Percentiles rank a stretch among this genome's conserved stretches.
phyloP scores from a whole-genome alignment of 1,140 invertebrate genomes.

The Aradophagus sp. region DNA sequence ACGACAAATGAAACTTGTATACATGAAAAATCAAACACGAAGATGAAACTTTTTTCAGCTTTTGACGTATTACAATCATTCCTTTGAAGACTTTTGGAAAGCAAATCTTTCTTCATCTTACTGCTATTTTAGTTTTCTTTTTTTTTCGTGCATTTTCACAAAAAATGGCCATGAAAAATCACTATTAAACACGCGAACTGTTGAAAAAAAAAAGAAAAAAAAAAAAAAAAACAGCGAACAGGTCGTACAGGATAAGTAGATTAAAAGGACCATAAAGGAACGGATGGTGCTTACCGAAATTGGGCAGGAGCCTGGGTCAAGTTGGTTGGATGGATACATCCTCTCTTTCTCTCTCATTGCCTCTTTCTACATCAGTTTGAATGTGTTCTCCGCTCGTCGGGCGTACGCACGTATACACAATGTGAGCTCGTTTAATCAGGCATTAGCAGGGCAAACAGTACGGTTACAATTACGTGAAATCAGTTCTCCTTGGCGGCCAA shows the following conservation, averaged over 20 bases:
- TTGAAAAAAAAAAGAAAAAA: too few relatives aligned
- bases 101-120: too few relatives aligned
- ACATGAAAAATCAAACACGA: not conserved
- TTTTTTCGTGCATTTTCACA: not conserved
- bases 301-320: constrained; percentile 75
- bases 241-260: constrained; percentile 72
- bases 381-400: constrained; percentile 56
- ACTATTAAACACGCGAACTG: constrained; percentile 27
- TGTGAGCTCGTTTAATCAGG: constrained; percentile 44
- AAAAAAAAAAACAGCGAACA: constrained; percentile 61
- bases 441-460: constrained; percentile 45
- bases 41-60: too few relatives aligned
- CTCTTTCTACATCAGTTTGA: constrained; percentile 66
- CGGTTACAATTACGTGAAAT: constrained; percentile 19
- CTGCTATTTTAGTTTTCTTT: too few relatives aligned
- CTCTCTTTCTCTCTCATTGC: constrained; percentile 70
- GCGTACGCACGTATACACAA: constrained; percentile 53
- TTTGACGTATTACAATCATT: too few relatives aligned
- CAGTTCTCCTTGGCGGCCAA: too few relatives aligned
- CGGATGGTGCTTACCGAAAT: constrained; percentile 75
- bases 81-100: too few relatives aligned
- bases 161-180: constrained; percentile 8
- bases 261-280: constrained; percentile 75
- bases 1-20: constrained; percentile 9
- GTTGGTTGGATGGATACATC: constrained; percentile 75